Evolutionary conservation across 2,888 invertebrate genomes (phyloP).

Genomic region (Yponomeuta cagnagella): DNA sequence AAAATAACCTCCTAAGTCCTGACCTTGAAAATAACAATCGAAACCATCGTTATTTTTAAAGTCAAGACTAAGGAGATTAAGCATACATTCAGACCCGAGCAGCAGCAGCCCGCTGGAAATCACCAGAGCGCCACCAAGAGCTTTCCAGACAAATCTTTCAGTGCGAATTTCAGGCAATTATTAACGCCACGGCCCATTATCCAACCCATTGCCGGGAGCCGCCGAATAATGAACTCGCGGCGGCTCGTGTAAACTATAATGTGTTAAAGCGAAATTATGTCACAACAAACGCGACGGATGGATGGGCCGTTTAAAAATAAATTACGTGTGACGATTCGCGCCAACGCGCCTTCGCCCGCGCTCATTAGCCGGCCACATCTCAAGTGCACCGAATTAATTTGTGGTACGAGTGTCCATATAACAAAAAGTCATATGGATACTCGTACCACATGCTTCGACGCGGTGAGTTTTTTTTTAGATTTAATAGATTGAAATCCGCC

Average conservation of each 20-base stretch:
- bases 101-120: too few species aligned
- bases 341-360: slow-evolving; percentile 33
- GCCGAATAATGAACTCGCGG: background rate
- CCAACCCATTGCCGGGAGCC: background rate
- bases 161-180: background rate
- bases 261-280: slow-evolving; percentile 13
- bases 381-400: slow-evolving; percentile 36
- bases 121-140: too few species aligned
- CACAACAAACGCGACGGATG: slow-evolving; percentile 23
- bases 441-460: too few species aligned
- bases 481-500: too few species aligned
- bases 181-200: background rate
- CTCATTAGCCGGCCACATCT: slow-evolving; percentile 35
- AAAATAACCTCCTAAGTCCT: too few species aligned
- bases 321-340: slow-evolving; percentile 47
- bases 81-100: too few species aligned
- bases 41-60: too few species aligned
- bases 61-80: too few species aligned
- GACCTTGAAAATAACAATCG: too few species aligned
- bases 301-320: slow-evolving; percentile 59
- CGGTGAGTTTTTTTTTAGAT: too few species aligned
- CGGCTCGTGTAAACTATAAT: background rate
- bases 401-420: too few species aligned
- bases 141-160: background rate
- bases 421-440: too few species aligned